A percentile compares a stretch with the other conserved stretches of the same genome.
Evolutionary conservation across 2,797 vertebrate species (phyloP).

Genomic region (Ceyx erithaca): DNA sequence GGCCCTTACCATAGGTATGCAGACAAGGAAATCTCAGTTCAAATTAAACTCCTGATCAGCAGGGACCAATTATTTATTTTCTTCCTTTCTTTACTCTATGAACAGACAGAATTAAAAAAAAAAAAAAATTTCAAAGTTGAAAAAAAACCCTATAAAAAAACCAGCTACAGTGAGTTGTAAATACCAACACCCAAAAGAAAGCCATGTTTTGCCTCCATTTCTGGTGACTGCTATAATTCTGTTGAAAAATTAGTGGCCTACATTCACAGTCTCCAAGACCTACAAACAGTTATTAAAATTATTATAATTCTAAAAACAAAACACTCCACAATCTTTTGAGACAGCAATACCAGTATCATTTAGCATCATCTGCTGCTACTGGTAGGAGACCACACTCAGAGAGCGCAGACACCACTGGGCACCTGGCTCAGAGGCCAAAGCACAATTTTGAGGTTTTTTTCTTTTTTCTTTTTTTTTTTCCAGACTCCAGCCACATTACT

Average conservation of each 20-base stretch:
- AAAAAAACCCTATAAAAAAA: neutral
- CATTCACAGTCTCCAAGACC: neutral
- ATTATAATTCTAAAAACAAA: neutral
- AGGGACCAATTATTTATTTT: neutral
- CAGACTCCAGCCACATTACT: neutral
- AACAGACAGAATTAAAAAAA: neutral
- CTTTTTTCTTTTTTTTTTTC: neutral
- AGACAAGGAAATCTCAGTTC: neutral
- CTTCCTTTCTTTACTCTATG: neutral
- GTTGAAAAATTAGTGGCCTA: neutral
- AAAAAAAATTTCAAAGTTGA: neutral
- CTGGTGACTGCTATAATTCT: neutral
- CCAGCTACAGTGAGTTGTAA: neutral
- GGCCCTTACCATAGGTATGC: neutral
- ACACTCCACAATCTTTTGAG: neutral
- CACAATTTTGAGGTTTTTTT: too few species aligned
- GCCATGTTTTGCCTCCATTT: neutral
- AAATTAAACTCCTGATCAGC: conserved; percentile 18
- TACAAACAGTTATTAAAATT: neutral
- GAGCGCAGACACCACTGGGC: neutral
- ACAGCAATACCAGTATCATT: neutral
- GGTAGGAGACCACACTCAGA: neutral
- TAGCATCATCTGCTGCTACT: neutral
- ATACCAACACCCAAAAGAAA: neutral
- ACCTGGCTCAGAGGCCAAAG: neutral